phyloP scores from a whole-genome alignment of 2,113 vertebrate species.

The Hyperopisus bebe region DNA sequence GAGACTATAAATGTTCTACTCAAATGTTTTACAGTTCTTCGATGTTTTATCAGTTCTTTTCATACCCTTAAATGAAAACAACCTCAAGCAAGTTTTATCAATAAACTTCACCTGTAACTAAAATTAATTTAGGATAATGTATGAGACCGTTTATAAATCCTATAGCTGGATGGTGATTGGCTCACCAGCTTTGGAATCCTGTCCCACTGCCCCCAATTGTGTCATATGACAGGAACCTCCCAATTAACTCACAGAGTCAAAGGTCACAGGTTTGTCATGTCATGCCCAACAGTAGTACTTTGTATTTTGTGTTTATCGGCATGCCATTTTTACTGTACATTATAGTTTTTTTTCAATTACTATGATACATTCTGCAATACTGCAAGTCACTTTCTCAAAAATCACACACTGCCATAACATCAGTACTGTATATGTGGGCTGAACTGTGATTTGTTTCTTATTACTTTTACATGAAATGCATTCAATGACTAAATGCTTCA shows the following conservation, averaged over 20 bases:
- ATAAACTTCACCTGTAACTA: background rate
- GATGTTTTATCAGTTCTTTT: background rate
- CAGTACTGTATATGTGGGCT: background rate
- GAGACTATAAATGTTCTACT: background rate
- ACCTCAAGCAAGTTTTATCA: background rate
- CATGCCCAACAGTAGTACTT: background rate
- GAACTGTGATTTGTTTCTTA: background rate
- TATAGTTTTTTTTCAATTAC: too few relatives aligned
- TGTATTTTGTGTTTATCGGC: background rate
- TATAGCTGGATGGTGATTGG: background rate
- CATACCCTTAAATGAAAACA: background rate
- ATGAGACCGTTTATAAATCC: background rate
- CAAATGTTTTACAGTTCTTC: background rate
- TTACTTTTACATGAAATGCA: background rate
- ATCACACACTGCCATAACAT: background rate
- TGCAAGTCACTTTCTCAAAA: too few relatives aligned
- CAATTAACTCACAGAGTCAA: background rate
- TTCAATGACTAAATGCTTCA: background rate
- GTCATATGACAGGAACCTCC: background rate
- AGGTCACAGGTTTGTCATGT: background rate
- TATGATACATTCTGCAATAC: too few relatives aligned
- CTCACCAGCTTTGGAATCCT: background rate
- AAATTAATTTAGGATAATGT: background rate
- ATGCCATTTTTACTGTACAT: background rate
- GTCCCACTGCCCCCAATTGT: background rate